Conservation (phyloP, 2,888 invertebrate species). For the Papilio protenor region DNA sequence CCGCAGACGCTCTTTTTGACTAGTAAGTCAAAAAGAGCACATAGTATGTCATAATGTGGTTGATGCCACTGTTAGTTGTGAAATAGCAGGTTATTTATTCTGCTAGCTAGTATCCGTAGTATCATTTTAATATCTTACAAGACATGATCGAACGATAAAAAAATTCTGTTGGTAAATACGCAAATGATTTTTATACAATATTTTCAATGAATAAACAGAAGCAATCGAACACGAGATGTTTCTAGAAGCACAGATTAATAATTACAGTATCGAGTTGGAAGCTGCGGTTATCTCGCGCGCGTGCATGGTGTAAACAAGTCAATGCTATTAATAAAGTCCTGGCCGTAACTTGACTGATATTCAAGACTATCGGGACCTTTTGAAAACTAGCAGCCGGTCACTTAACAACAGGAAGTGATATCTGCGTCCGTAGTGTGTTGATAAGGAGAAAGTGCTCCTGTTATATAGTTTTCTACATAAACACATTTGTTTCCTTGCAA, state of each 20-base stretch:
- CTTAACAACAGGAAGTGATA: constrained; percentile 36
- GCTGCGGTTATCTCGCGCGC: constrained; percentile 57
- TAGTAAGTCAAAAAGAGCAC: not conserved
- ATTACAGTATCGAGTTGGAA: constrained; percentile 56
- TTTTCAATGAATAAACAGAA: constrained; percentile 25
- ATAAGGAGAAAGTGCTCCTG: constrained; percentile 26
- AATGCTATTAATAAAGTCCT: constrained; percentile 46
- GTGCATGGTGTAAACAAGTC: constrained; percentile 66
- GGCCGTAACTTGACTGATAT: constrained; percentile 55
- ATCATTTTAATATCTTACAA: no score
- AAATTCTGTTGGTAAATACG: not conserved
- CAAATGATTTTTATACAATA: not conserved
- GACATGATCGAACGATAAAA: no score
- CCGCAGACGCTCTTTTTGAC: no score
- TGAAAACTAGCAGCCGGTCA: constrained; percentile 51
- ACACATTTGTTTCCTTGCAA: not conserved
- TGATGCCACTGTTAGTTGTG: no score
- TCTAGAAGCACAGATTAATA: constrained; percentile 48
- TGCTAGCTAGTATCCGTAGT: not conserved
- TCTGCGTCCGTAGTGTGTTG: constrained; percentile 27
- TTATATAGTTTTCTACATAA: not conserved
- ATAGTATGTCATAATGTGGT: no score
- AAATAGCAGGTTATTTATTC: not conserved
- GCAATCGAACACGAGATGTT: constrained; percentile 42
- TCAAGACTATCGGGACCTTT: constrained; percentile 54